Evolutionary conservation across 92 coral and sea anemone species (phyloP), one percentile per base, ranked within the genome.

Genomic region (Actinernus sp.): DNA sequence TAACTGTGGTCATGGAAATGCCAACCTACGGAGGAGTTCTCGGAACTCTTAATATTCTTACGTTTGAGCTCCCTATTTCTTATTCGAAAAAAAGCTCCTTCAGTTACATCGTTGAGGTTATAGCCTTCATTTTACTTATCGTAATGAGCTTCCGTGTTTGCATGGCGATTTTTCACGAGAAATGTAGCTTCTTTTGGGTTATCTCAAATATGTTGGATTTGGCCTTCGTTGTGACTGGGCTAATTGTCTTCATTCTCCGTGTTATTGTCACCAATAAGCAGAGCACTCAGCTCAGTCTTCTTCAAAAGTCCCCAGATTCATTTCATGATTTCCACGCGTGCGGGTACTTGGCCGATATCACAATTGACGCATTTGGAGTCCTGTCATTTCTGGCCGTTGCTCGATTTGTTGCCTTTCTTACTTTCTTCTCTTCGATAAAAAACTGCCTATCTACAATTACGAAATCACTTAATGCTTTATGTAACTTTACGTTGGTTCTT

Each of bases 301-400:
- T 65, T 26, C 49, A 65, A 2, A 58, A 60, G 29, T 57, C 72
- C n/a, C 72, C 79, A 14, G 31, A 59, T 1, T 79, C 73, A 28
- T 83, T 51, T 30, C 83, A 58, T 9, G 89, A 83, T 21, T 83
- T 59, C 56, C 50, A 75, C 50, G 60, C 62, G 37, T 74, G 89
- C 49, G 89, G 78, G 2, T 37, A 45, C 43, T 68, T 65, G 23
- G 71, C 72, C 12, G 83, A 67, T 13, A 69, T 59, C 9, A 63
- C 83, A 21, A 67, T 56, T 33, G 52, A 46, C 2, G 71, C 75
- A 27, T 83, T 83, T 29, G 89, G 74, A 11, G 40, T 77, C 18
- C 80, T 84, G 29, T 67, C 58, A 50, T 83, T 83, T 48, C 74
- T 83, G 31, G 89, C 89, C 23, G 66, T 83, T 28, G 89, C 74